Conservation (phyloP, 2,888 invertebrate genomes). For the Platycnemis pennipes region DNA sequence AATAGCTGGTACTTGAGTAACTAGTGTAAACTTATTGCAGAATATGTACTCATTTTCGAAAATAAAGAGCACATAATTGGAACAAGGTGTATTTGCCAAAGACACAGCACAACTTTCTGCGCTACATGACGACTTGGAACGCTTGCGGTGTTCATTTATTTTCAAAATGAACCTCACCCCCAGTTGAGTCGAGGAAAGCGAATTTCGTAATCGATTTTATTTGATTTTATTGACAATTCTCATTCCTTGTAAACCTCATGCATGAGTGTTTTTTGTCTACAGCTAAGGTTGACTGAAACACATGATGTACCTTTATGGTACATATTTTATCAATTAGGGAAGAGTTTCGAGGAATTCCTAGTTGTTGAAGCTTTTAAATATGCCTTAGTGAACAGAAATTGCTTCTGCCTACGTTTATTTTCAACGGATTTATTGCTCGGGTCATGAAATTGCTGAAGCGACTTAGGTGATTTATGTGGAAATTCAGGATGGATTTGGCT, state of each 20-base stretch:
- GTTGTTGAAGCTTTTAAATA: not conserved
- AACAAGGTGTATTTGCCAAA: not conserved
- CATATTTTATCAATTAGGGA: not conserved
- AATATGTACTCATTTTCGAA: not conserved
- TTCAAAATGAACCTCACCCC: conserved; percentile 46
- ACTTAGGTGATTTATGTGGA: too few species aligned
- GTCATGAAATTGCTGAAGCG: too few species aligned
- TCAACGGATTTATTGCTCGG: too few species aligned
- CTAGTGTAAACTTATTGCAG: not conserved
- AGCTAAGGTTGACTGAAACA: not conserved
- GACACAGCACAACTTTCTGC: not conserved
- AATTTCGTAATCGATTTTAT: conserved; percentile 46
- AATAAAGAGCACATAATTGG: not conserved
- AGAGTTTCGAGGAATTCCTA: not conserved
- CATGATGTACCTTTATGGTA: too few species aligned
- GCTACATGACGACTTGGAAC: conserved; percentile 35
- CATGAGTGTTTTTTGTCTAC: not conserved
- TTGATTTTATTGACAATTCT: not conserved
- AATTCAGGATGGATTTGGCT: too few species aligned
- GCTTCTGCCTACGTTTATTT: not conserved
- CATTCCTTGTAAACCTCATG: not conserved
- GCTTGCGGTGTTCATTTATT: conserved; percentile 48
- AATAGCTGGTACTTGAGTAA: not conserved
- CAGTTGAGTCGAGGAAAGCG: conserved; percentile 12
- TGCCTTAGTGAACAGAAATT: not conserved